Conservation (phyloP, 2,797 vertebrate genomes). For the Clarias fuscus region DNA sequence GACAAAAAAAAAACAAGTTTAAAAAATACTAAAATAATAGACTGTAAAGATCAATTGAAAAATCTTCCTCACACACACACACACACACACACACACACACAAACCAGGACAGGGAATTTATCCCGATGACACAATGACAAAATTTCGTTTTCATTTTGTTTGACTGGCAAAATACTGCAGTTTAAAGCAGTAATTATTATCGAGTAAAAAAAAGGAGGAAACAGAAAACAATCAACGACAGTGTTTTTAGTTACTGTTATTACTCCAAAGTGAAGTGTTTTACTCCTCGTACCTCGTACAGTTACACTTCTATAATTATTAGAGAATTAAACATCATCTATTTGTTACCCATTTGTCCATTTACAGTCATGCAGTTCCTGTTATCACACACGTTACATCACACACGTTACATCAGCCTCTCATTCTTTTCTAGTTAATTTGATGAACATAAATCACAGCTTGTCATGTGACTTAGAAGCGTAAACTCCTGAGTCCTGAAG, state of each 20-base stretch:
- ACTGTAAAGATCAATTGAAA: not conserved
- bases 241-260: not conserved
- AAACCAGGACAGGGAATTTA: not conserved
- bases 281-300: not conserved
- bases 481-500: no score
- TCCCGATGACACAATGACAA: not conserved
- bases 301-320: no score
- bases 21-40: not conserved
- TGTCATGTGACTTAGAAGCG: no score
- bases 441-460: no score
- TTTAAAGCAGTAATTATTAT: not conserved
- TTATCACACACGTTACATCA: no score
- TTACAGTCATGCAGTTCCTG: no score
- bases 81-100: not conserved
- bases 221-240: not conserved
- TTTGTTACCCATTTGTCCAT: no score
- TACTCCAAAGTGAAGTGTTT: not conserved
- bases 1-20: no score
- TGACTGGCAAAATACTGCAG: not conserved
- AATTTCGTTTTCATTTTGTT: not conserved
- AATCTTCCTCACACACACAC: not conserved
- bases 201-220: not conserved
- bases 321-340: no score
- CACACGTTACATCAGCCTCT: no score
- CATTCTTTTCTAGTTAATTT: no score